Base-by-base conservation (phyloP, 2,113 vertebrate genomes). In the Rattus rattus region DNA sequence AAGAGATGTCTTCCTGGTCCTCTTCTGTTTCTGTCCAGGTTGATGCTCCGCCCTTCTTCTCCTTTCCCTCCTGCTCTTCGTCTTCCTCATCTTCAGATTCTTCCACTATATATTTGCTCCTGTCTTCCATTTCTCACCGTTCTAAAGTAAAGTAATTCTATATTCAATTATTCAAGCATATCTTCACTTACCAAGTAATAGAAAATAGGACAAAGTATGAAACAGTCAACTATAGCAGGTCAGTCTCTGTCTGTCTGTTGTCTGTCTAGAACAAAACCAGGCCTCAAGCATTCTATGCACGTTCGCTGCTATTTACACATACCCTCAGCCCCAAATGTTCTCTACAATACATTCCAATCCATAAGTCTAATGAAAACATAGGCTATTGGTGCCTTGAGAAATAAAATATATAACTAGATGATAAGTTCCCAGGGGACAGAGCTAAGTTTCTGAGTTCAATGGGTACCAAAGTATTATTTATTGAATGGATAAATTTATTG, bases 101-200 rank as follows among this genome's bases (percentile, higher is more conserved):
- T 70, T 69, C 47, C 8, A 98, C 98, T 84, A 96, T 96, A 33
- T 98, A 98, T 89, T 96, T 96, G 81, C 79, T 90, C 88, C 92
- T 90, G 47, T 94, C 98, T 92, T 97, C 98, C 99, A 99, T 99
- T 97, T 95, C 96, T 95, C 87, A 96, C 93, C 96, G 33, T 80
- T 96, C 99, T 99, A 94, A 89, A 97, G 97, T 95, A 96, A 90
- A 97, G 98, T 33, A 8, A 91, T 89, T 10, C 67, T 1, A 79
- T 73, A 96, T 72, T 76, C 43, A 95, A 76, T 75, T 77, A 47
- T 80, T 94, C 88, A 89, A 49, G 56, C 90, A n/a, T 4, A 12
- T 59, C 65, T 83, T 84, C 39, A 72, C 0, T 26, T 72, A 75
- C 24, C 52, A 96, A 95, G 26, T 24, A 63, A 47, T 3, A 47